Base-by-base conservation (phyloP, 2,888 invertebrate genomes). In the Drosophila helvetica region DNA sequence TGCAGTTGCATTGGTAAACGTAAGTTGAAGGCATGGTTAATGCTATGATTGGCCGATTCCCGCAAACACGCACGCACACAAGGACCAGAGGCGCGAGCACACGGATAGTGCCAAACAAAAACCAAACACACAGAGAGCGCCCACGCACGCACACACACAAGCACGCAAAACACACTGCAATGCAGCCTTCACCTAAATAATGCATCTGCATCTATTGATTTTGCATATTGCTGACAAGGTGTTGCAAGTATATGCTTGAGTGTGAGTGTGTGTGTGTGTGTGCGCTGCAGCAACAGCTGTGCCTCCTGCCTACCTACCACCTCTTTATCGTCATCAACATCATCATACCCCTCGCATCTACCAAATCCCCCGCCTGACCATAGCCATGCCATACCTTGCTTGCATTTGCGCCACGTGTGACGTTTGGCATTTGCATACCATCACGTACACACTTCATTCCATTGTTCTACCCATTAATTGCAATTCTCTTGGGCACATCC, bases 111-210 rank as follows among this genome's bases (percentile, higher is more conserved):
- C 54, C 54, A 46, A n/a, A 30, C 59, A 46, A 33, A 45, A 46
- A 45, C 22, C 33, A 46, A 54, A 45, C 53, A 48, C 57, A 58
- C 53, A n/a, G 17, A 18, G 27, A n/a, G 15, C 45, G 27, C 33
- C 22, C 42, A 63, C 63, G 17, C 53, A 46, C 22, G 22, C 22
- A 22, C 22, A 22, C 47, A 33, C 17, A 52, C 62, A 43, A 22
- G 58, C 25, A 33, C 25, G 38, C 61, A 63, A 51, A 15, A 69
- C 56, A 65, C 71, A 76, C 75, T 77, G 59, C 67, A 71, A 79
- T 38, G 38, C n/a, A 38, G 77, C 87, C 85, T 86, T 86, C 85
- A 86, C 85, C 87, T 55, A 86, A 79, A 81, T 79, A 77, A 54
- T 78, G 75, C 75, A 80, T 78, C 67, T 71, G 62, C 70, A 70